Evolutionary conservation across 2,888 invertebrate species (phyloP).

Genomic region (Pyralis farinalis): DNA sequence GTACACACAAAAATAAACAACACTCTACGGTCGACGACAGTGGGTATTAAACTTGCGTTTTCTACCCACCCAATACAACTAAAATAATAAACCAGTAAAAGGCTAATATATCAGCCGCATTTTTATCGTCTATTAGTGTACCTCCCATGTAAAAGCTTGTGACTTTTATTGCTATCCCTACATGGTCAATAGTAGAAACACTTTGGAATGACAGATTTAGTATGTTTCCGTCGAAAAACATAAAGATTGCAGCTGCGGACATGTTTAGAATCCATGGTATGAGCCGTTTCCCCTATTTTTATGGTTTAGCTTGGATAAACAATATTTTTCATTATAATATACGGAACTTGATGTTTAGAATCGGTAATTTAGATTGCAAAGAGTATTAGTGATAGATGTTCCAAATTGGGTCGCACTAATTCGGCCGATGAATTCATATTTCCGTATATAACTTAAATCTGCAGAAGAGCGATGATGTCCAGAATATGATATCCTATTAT

Average conservation of each 20-base stretch:
- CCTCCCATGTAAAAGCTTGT: neutral
- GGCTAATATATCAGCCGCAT: neutral
- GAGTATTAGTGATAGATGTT: too few species aligned
- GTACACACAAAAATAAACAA: too few species aligned
- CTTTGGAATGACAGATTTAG: slow-evolving; percentile 60
- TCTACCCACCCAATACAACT: too few species aligned
- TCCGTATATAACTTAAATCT: too few species aligned
- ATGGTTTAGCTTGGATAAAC: slow-evolving; percentile 1
- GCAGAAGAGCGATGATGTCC: too few species aligned
- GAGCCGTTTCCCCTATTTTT: slow-evolving; percentile 22
- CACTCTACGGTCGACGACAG: too few species aligned
- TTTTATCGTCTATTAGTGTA: slow-evolving; percentile 4
- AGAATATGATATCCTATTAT: too few species aligned
- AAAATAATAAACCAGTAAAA: neutral
- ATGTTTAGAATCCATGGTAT: slow-evolving; percentile 54
- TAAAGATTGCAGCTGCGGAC: slow-evolving; percentile 66
- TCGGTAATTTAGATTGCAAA: neutral
- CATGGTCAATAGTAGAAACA: slow-evolving; percentile 57
- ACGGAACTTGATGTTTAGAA: neutral
- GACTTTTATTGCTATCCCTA: slow-evolving; percentile 17
- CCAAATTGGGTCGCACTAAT: too few species aligned
- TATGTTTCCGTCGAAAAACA: slow-evolving; percentile 54
- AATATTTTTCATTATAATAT: neutral
- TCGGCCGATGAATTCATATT: too few species aligned
- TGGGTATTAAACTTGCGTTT: too few species aligned